Evolutionary conservation across 2,113 vertebrate genomes (phyloP).

Genomic region (Aleadryas rufinucha): DNA sequence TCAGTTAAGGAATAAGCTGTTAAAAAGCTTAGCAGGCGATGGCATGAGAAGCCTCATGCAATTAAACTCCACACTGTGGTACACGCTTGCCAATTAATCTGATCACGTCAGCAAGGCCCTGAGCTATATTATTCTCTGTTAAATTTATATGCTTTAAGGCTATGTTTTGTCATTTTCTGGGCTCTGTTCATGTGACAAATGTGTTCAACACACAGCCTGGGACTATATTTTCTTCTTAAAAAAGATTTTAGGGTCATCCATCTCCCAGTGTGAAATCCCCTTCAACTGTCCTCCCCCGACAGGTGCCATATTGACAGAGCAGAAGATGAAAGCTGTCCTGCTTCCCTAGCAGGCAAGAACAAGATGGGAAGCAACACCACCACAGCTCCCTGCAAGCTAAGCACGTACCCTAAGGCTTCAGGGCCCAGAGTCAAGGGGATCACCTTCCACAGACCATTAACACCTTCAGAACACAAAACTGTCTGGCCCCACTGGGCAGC

Average conservation of each 20-base stretch:
- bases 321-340: background rate
- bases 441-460: background rate
- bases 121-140: slow-evolving; percentile 5
- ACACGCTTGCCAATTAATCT: slow-evolving; percentile 37
- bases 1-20: slow-evolving; percentile 48
- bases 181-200: background rate
- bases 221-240: background rate
- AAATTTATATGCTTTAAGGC: slow-evolving; percentile 1
- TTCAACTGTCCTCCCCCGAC: background rate
- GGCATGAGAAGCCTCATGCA: slow-evolving; percentile 36
- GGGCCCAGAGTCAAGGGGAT: background rate
- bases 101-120: slow-evolving; percentile 34
- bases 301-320: background rate
- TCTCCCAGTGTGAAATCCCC: background rate
- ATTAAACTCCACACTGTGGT: slow-evolving; percentile 39
- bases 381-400: background rate
- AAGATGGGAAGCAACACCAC: background rate
- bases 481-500: background rate
- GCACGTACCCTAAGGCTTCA: background rate
- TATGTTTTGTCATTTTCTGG: slow-evolving; percentile 26
- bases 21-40: slow-evolving; percentile 45
- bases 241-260: background rate
- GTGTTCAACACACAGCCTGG: background rate
- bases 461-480: background rate
- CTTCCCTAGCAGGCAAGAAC: background rate